Evolutionary conservation across 1,140 invertebrate genomes (phyloP).

Genomic region (Brachionus sp.): DNA sequence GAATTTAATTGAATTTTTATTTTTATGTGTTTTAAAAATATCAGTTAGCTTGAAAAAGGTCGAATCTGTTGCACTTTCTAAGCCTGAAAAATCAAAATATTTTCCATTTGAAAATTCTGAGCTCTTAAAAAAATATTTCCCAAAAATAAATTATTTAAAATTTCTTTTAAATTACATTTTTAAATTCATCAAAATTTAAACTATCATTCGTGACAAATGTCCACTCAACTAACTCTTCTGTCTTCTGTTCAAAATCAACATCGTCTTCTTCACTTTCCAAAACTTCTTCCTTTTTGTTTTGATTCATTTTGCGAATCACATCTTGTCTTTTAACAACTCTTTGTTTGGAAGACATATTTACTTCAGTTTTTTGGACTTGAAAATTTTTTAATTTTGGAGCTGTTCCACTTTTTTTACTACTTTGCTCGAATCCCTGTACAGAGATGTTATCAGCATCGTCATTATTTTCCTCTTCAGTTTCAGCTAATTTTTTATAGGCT

Average conservation of each 20-base stretch:
- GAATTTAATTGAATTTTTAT: not conserved
- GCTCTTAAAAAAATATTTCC: not conserved
- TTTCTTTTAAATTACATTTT: not conserved
- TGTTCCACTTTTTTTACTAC: not conserved
- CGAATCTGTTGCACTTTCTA: constrained; percentile 3
- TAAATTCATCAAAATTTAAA: not conserved
- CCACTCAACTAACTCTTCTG: not conserved
- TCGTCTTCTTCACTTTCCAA: too few species aligned
- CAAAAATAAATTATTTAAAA: not conserved
- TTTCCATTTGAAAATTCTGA: not conserved
- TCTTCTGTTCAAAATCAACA: not conserved
- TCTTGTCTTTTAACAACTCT: not conserved
- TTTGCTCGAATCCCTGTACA: not conserved
- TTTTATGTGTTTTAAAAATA: not conserved
- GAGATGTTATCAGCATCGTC: not conserved
- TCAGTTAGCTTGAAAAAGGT: not conserved
- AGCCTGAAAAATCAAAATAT: constrained; percentile 38
- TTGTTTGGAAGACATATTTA: not conserved
- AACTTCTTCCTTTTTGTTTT: too few species aligned
- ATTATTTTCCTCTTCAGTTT: not conserved
- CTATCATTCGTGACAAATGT: not conserved
- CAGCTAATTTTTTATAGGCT: not conserved
- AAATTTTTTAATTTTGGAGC: not conserved
- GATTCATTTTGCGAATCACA: not conserved
- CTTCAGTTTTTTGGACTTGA: not conserved